Percentiles rank a stretch among this genome's conserved stretches.
phyloP scores from a whole-genome alignment of 2,797 vertebrate species.

The Artibeus jamaicensis region DNA sequence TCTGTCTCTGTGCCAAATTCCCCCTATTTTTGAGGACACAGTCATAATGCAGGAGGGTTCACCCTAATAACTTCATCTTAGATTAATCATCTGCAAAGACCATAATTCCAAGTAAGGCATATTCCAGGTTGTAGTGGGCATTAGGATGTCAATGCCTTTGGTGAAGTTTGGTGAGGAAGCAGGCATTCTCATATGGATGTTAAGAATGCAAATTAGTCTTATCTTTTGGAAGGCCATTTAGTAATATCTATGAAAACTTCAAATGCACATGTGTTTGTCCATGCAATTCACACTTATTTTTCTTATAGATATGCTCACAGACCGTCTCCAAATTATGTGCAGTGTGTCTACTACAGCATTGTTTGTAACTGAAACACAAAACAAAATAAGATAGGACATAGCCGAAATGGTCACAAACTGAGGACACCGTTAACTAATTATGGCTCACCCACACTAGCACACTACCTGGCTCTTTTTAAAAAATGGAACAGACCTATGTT shows the following conservation, averaged over 20 bases:
- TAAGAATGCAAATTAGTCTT: neutral
- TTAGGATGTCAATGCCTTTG: neutral
- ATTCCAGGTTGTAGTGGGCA: neutral
- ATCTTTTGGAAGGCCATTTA: slow-evolving; percentile 3
- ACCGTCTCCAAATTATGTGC: neutral
- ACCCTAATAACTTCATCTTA: neutral
- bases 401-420: neutral
- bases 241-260: neutral
- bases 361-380: neutral
- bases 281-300: neutral
- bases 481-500: neutral
- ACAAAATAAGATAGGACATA: neutral
- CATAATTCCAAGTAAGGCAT: neutral
- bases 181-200: neutral
- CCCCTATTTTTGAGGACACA: neutral
- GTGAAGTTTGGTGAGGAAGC: neutral
- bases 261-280: neutral
- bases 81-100: neutral
- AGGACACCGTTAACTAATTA: neutral
- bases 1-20: neutral
- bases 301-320: neutral
- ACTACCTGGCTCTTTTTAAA: neutral
- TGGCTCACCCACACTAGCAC: neutral
- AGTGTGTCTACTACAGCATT: neutral
- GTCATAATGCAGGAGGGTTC: neutral